Evolutionary conservation across 2,113 vertebrate species (phyloP).

Genomic region (Anolis carolinensis): DNA sequence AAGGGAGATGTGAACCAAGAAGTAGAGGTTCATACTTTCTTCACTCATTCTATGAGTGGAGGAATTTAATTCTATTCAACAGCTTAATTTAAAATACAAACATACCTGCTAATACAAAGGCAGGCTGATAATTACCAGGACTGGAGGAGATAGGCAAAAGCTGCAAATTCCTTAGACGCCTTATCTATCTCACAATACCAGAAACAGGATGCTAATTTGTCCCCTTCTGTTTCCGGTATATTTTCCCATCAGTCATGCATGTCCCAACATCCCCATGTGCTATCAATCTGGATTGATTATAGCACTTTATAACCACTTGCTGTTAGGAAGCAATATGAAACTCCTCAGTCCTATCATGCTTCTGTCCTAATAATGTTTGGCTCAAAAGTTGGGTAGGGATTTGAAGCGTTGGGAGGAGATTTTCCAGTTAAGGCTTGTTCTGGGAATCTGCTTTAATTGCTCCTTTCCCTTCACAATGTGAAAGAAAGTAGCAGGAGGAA

Average conservation of each 20-base stretch:
- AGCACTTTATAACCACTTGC: background rate
- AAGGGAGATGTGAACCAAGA: no score
- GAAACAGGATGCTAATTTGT: background rate
- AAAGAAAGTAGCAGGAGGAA: background rate
- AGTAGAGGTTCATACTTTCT: no score
- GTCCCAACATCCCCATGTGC: background rate
- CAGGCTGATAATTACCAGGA: no score
- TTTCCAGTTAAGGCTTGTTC: no score
- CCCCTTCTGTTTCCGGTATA: background rate
- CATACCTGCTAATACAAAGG: no score
- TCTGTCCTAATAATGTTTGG: background rate
- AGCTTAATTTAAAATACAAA: no score
- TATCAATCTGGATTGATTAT: background rate
- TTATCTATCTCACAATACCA: background rate
- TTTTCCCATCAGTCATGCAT: no score
- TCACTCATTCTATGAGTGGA: no score
- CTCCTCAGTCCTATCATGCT: background rate
- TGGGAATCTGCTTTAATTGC: no score
- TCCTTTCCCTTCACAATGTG: no score
- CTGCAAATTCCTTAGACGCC: background rate
- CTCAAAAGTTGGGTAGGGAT: background rate
- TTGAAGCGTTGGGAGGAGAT: background rate
- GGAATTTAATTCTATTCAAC: no score
- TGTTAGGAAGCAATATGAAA: background rate
- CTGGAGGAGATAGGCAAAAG: no score